These are phyloP conservation scores for Diarsia mendica DNA, from an alignment of 2,888 invertebrate genomes.

Conservation along the genomic window DNA sequence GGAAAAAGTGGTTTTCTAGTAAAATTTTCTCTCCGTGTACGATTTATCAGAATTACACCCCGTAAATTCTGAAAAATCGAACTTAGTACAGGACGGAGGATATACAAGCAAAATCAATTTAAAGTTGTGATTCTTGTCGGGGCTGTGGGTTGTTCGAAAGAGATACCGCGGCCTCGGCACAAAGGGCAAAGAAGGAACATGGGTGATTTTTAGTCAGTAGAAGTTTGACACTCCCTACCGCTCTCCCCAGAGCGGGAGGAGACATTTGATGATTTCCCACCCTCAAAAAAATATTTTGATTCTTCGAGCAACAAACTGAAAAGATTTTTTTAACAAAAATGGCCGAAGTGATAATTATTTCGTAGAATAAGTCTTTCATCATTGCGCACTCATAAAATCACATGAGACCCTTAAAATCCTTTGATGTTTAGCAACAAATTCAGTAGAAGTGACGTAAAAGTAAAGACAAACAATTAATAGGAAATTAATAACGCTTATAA, in stretches of 20 bases:
- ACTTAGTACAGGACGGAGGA: neutral
- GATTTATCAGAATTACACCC: conserved; percentile 24
- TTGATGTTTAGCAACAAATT: conserved; percentile 13
- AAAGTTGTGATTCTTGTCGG: neutral
- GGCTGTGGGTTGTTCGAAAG: too few species aligned
- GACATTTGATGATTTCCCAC: too few species aligned
- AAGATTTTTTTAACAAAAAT: neutral
- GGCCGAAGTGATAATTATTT: neutral
- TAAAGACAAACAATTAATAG: conserved; percentile 19
- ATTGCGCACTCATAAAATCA: neutral
- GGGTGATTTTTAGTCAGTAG: too few species aligned
- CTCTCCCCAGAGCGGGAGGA: too few species aligned
- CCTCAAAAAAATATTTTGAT: too few species aligned
- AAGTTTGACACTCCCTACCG: too few species aligned
- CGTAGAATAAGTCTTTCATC: neutral
- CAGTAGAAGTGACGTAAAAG: conserved; percentile 26
- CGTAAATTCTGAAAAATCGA: neutral
- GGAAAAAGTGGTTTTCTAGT: too few species aligned
- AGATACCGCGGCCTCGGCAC: too few species aligned
- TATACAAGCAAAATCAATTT: neutral
- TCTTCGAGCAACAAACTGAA: too few species aligned
- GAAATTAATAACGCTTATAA: conserved; percentile 25
- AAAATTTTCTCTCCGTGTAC: too few species aligned
- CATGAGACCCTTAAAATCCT: conserved; percentile 1
- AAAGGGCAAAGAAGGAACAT: too few species aligned